Evolutionary conservation across 2,797 vertebrate genomes (phyloP).

Genomic region (Phrynocephalus guinanensis): DNA sequence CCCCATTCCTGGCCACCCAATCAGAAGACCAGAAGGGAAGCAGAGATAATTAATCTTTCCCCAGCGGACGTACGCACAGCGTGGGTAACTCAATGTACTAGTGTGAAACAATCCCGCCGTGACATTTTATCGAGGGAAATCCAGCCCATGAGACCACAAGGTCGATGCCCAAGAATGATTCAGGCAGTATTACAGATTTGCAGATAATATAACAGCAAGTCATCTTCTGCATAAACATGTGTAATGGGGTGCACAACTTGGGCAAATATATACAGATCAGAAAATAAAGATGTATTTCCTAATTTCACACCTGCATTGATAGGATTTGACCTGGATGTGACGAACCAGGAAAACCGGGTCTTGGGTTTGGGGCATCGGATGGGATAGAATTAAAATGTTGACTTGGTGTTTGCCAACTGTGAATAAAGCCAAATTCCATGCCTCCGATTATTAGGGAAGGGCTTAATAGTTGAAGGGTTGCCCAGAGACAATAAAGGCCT

Average conservation of each 20-base stretch:
- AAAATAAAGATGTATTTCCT: neutral
- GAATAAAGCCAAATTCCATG: neutral
- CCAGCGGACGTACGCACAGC: too few relatives aligned
- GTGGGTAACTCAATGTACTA: neutral
- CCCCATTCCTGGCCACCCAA: conserved; percentile 2
- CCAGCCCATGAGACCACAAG: neutral
- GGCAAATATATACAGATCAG: neutral
- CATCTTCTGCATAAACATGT: neutral
- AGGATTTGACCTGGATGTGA: neutral
- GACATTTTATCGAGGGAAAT: neutral
- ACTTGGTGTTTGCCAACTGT: too few relatives aligned
- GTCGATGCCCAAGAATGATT: neutral
- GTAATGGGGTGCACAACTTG: neutral
- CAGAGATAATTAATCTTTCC: neutral
- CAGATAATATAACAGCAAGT: neutral
- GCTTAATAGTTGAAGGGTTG: neutral
- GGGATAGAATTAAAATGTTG: neutral
- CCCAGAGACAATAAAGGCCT: too few relatives aligned
- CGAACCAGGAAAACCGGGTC: neutral
- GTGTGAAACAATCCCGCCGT: neutral
- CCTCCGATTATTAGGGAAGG: neutral
- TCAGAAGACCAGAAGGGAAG: conserved; percentile 4
- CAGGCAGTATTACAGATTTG: neutral
- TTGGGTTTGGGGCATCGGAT: too few relatives aligned
- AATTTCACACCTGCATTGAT: neutral